Percentiles rank a stretch among this genome's conserved stretches.
These are phyloP conservation scores for Cygnus atratus DNA, from an alignment of 2,113 vertebrate species.

Conservation along the genomic window DNA sequence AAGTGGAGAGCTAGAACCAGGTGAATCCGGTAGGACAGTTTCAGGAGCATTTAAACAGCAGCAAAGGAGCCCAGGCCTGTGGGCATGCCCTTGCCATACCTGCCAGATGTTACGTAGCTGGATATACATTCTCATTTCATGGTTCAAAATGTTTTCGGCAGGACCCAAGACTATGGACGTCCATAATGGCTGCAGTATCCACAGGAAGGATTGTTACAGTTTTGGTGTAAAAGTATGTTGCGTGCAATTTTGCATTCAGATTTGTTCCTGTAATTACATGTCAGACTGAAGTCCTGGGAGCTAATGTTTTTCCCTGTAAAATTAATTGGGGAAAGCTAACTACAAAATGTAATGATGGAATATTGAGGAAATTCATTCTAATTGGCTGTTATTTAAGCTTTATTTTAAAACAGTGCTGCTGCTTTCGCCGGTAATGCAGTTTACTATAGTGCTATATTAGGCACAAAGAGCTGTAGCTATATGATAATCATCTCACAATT, in stretches of 20 bases:
- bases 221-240: not conserved
- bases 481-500: not conserved
- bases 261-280: not conserved
- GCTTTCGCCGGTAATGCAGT: not conserved
- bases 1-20: constrained; percentile 20
- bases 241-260: not conserved
- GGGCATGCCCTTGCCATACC: not conserved
- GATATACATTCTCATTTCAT: not conserved
- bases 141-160: not conserved
- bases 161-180: not conserved
- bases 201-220: not conserved
- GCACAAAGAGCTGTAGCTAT: not conserved
- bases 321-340: not conserved
- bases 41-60: not conserved
- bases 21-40: constrained; percentile 27
- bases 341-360: not conserved
- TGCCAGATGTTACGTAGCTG: not conserved
- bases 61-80: not conserved
- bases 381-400: constrained; percentile 5
- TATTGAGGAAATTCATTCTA: constrained; percentile 14
- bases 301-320: not conserved
- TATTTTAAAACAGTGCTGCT: not conserved
- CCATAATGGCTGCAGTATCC: not conserved
- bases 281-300: not conserved
- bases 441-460: not conserved